These are phyloP conservation scores for Copidosoma floridanum DNA, from an alignment of 1,140 invertebrate genomes.

Conservation along the genomic window DNA sequence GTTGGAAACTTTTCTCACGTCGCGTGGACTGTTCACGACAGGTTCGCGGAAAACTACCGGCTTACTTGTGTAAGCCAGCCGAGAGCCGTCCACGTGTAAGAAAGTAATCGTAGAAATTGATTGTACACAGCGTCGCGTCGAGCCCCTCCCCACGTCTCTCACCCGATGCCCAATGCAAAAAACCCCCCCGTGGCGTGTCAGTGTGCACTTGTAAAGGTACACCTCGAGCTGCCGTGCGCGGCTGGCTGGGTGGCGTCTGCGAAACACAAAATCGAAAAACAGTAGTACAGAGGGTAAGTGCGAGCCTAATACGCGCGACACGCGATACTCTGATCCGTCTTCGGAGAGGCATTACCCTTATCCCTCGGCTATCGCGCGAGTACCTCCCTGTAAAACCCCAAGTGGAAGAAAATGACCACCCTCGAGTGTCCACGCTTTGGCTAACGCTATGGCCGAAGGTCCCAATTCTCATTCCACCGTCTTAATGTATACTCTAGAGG, in stretches of 20 bases:
- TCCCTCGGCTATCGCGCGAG: conserved; percentile 38
- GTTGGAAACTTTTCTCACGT: too few species aligned
- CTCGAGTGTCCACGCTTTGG: too few species aligned
- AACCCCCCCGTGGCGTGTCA: too few species aligned
- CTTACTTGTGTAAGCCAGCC: too few species aligned
- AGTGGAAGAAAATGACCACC: too few species aligned
- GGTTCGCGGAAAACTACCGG: neutral
- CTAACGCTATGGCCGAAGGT: too few species aligned
- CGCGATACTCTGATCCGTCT: conserved; percentile 52
- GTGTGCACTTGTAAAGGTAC: neutral
- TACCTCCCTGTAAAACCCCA: too few species aligned
- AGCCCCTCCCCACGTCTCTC: neutral
- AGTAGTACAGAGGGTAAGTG: conserved; percentile 1
- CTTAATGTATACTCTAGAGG: too few species aligned
- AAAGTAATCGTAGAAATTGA: conserved; percentile 22
- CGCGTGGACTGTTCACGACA: neutral
- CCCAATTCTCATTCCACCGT: too few species aligned
- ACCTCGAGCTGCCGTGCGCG: neutral
- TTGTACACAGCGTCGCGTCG: conserved; percentile 10
- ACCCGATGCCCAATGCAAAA: too few species aligned
- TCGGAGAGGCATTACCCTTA: conserved; percentile 48
- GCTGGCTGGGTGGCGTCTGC: too few species aligned
- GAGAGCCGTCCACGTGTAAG: too few species aligned
- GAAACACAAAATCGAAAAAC: conserved; percentile 11
- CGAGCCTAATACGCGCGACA: conserved; percentile 26